Conservation (phyloP, 2,113 vertebrate species). For the Hipposideros armiger region DNA sequence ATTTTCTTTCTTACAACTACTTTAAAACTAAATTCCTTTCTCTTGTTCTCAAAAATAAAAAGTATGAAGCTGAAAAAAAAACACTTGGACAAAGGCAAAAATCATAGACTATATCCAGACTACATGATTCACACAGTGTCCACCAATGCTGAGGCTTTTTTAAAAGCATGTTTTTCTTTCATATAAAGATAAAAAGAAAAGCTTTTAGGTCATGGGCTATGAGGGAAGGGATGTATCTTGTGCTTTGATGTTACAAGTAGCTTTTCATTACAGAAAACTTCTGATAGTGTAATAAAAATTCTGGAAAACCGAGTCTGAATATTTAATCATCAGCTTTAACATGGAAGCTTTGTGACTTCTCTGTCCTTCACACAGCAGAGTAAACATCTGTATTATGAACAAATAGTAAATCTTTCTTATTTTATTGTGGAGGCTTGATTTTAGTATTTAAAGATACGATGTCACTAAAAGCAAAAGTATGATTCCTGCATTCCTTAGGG, state of each 20-base stretch:
- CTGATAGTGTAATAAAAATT: slow-evolving; percentile 86
- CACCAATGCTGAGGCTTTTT: slow-evolving; percentile 80
- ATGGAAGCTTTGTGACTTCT: slow-evolving; percentile 73
- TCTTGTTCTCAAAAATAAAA: slow-evolving; percentile 28
- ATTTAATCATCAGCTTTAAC: slow-evolving; percentile 80
- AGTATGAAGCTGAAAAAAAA: slow-evolving; percentile 74
- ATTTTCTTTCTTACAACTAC: slow-evolving; percentile 80
- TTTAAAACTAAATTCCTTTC: slow-evolving; percentile 87
- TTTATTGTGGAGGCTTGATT: slow-evolving; percentile 44
- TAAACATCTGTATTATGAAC: slow-evolving; percentile 43
- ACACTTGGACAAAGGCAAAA: slow-evolving; percentile 82
- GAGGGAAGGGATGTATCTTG: slow-evolving; percentile 85
- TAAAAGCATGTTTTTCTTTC: slow-evolving; percentile 88
- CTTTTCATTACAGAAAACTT: slow-evolving; percentile 88
- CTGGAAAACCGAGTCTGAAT: slow-evolving; percentile 87
- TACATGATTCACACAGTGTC: slow-evolving; percentile 80
- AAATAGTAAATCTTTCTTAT: slow-evolving; percentile 73
- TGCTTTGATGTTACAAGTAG: slow-evolving; percentile 96
- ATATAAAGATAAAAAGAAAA: slow-evolving; percentile 89
- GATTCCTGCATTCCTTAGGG: slow-evolving; percentile 73
- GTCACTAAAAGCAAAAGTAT: slow-evolving; percentile 67
- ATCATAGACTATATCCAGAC: slow-evolving; percentile 81
- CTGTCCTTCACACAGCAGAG: slow-evolving; percentile 54
- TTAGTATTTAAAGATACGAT: slow-evolving; percentile 71
- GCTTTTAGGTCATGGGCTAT: slow-evolving; percentile 88